These are phyloP conservation scores for Pardosa pseudoannulata DNA, from an alignment of 2,888 invertebrate genomes.

Conservation along the genomic window DNA sequence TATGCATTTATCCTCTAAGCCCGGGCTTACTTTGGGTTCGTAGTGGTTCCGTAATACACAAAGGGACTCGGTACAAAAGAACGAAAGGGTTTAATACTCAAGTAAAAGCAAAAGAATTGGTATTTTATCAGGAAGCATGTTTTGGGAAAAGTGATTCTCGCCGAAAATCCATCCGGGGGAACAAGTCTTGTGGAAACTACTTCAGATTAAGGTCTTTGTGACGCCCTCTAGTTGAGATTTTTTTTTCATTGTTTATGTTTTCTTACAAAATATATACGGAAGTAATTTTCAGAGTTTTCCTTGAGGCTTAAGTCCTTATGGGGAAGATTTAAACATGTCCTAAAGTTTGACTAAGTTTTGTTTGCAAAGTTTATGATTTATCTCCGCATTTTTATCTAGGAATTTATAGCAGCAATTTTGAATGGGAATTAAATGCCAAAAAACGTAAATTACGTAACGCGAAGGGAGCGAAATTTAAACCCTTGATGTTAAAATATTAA, in stretches of 20 bases:
- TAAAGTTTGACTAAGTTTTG: neutral
- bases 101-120: conserved; percentile 31
- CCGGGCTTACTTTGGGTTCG: neutral
- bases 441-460: too few species aligned
- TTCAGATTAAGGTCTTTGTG: conserved; percentile 31
- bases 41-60: neutral
- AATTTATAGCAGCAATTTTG: too few species aligned
- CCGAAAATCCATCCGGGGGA: conserved; percentile 30
- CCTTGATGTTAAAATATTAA: too few species aligned
- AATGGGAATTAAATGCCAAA: too few species aligned
- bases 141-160: conserved; percentile 36
- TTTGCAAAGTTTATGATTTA: neutral
- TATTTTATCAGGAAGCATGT: conserved; percentile 44
- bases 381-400: neutral
- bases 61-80: neutral
- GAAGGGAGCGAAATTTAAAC: too few species aligned
- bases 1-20: neutral
- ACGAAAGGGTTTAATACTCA: conserved; percentile 33
- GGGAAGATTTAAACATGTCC: conserved; percentile 6
- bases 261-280: conserved; percentile 48
- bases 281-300: conserved; percentile 62
- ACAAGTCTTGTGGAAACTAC: conserved; percentile 11
- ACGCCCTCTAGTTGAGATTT: conserved; percentile 16
- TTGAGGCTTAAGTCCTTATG: conserved; percentile 52
- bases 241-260: conserved; percentile 6